Base-by-base conservation (phyloP, 2,797 vertebrate species). In the Avahi laniger region DNA sequence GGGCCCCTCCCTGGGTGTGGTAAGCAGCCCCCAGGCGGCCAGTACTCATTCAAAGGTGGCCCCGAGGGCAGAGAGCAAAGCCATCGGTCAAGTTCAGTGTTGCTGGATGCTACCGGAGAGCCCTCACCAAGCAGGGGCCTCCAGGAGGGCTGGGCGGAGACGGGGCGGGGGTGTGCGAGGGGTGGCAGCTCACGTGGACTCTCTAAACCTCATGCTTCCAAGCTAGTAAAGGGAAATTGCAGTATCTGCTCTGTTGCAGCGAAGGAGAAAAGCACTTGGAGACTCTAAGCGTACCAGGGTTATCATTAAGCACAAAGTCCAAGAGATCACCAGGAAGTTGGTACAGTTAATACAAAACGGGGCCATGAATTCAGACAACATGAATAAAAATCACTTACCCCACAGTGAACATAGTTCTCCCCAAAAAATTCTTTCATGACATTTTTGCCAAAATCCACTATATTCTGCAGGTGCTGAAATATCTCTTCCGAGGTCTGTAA, bases 401-500 rank as follows among this genome's bases (percentile, higher is more conserved):
- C 99, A 13, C 99, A 99, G 91, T 99, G 99, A 98, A 99, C 99
- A 50, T 99, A 99, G 97, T 99, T 99, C 96, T 99, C 99, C 95
- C 99, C 99, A 85, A 99, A 98, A 97, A 99, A 99, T 94, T 99
- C 99, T 98, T 99, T 99, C 99, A 99, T 99, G 88, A 99, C 99
- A 22, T 99, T 99, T 98, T 99, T 99, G 98, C 99, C 99, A 26
- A 99, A 99, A 98, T 99, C 99, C 43, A 99, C 99, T 0, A 99
- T 99, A 98, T 99, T 99, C 97, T 99, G 99, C 86, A 99, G 99
- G 97, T 99, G 99, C 76, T 99, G 99, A 84, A 99, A 99, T 85
- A 99, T 99, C 98, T 99, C 99, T 97, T 99, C 99, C 11, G 99
- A 98, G 22, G 99, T 99, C 99, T 99, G 98, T 33, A 98, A 97